Percentiles rank a stretch among this genome's conserved stretches.
phyloP scores from a whole-genome alignment of 2,888 invertebrate genomes.

The Synergus gifuensis region DNA sequence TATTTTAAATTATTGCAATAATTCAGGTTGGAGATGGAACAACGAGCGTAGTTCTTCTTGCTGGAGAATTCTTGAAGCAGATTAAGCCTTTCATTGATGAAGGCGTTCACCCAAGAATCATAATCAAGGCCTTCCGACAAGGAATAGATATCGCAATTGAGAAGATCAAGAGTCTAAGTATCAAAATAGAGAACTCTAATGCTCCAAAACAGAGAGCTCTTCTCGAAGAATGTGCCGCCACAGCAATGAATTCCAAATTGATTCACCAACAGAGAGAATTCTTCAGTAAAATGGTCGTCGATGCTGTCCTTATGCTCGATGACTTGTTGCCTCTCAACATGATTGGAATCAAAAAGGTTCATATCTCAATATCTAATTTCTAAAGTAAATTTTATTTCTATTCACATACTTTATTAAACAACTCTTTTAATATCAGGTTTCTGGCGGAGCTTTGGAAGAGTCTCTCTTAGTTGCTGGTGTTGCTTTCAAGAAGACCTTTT shows the following conservation, averaged over 20 bases:
- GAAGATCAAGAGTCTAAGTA: conserved; percentile 89
- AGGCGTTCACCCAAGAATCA: conserved; percentile 95
- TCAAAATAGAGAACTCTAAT: conserved; percentile 85
- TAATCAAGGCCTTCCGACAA: conserved; percentile 92
- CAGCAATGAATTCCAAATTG: conserved; percentile 97
- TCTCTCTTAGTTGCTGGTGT: conserved; percentile 95
- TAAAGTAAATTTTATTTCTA: neutral
- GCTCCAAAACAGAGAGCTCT: conserved; percentile 83
- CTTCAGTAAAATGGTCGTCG: conserved; percentile 98
- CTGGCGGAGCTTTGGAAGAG: conserved; percentile 90
- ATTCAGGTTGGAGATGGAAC: conserved; percentile 97
- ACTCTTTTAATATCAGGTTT: conserved; percentile 74
- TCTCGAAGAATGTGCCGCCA: conserved; percentile 94
- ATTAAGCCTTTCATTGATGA: conserved; percentile 98
- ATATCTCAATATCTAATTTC: conserved; percentile 51
- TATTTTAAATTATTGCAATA: conserved; percentile 33
- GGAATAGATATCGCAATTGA: conserved; percentile 90
- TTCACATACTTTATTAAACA: conserved; percentile 4
- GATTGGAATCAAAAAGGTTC: conserved; percentile 99
- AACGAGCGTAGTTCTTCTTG: conserved; percentile 96
- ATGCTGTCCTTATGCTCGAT: conserved; percentile 95
- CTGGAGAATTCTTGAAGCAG: conserved; percentile 96
- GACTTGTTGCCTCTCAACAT: conserved; percentile 95
- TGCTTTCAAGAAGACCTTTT: conserved; percentile 99
- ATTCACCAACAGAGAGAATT: conserved; percentile 97